A percentile compares a stretch with the other conserved stretches of the same genome.
phyloP scores from a whole-genome alignment of 1,140 invertebrate species.

The honey bee (Apis mellifera) region Amel_HAv3.1 CM009931.2:27227001-27227500 shows the following conservation, averaged over 20 bases:
- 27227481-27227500: not conserved
- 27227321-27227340: constrained; percentile 79
- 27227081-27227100: constrained; percentile 66
- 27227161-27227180: constrained; percentile 59
- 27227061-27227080: constrained; percentile 58
- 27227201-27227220: constrained; percentile 76
- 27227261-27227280: constrained; percentile 71
- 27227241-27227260: constrained; percentile 77
- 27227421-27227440: constrained; percentile 82
- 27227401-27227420: constrained; percentile 81
- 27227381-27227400: constrained; percentile 81
- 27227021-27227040: too few species aligned
- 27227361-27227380: constrained; percentile 80
- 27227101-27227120: constrained; percentile 67
- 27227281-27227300: constrained; percentile 60
- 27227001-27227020: too few species aligned
- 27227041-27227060: constrained; percentile 32
- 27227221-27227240: constrained; percentile 78
- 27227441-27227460: constrained; percentile 79
- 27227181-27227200: constrained; percentile 77
- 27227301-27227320: constrained; percentile 70
- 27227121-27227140: constrained; percentile 1
- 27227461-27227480: constrained; percentile 63
- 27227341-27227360: constrained; percentile 83
- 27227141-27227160: constrained; percentile 53